Evolutionary conservation across 1,140 invertebrate species (phyloP), one percentile per base, ranked within the genome.

Genomic region (Melipona quadrifasciata): DNA sequence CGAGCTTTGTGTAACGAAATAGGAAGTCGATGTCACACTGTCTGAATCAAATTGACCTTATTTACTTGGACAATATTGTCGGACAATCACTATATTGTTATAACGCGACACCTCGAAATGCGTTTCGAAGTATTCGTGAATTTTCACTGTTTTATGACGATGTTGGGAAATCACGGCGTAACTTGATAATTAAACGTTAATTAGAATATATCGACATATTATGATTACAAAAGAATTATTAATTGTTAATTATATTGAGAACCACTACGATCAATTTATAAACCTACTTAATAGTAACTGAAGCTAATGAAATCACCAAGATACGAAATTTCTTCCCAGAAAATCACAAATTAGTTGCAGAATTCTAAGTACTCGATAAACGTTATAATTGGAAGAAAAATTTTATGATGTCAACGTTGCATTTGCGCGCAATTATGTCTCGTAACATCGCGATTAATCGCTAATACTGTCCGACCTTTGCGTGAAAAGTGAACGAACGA

Each of bases 391-490:
- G 31, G 39, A 16, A 31, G 27, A 55, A 55, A 31, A 1, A 2
- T n/a, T 19, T 72, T 17, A 4, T n/a, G 1, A 27, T 1, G 4
- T 19, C 6, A n/a, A 34, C 39, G 39, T 47, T 31, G 31, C n/a
- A 31, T 21, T 1, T 24, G 3, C 27, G 14, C 39, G 2, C 31
- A 67, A 67, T 55, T 11, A 5, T 17, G 14, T 47, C 34, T 53
- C 53, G 6, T 27, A 61, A 0, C 58, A 77, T 31, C 17, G 34
- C 24, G 64, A n/a, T 64, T 88, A 87, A 85, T 87, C 74, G 53
- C 78, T 31, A 58, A 39, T 31, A 24, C 61, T 51, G 74, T 27
- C 39, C 68, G 77, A 88, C 72, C 77, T 87, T 88, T 81, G 51
- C 58, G 34, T 55, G 53, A 71, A 47, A 58, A 53, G 34, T 39